Evolutionary conservation across 2,797 vertebrate genomes (phyloP).

Genomic region (Ctenopoma kingsleyae): DNA sequence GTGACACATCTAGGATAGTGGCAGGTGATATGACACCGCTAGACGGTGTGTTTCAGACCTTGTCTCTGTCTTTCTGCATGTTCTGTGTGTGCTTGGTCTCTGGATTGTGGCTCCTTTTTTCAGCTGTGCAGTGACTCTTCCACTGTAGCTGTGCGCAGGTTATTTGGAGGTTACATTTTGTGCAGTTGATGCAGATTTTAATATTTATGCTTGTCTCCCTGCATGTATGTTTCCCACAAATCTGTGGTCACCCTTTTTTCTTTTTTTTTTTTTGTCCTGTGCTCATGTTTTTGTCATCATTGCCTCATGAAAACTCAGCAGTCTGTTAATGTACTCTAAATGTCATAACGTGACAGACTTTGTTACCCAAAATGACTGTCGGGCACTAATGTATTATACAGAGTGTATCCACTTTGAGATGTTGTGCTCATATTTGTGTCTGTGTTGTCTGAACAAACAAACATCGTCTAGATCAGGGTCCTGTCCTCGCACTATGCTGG

Average conservation of each 20-base stretch:
- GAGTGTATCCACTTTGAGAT: slow-evolving; percentile 21
- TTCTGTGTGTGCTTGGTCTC: not conserved
- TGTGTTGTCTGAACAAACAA: slow-evolving; percentile 35
- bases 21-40: slow-evolving; percentile 13
- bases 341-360: slow-evolving; percentile 53
- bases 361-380: slow-evolving; percentile 53
- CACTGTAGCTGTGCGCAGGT: slow-evolving; percentile 34
- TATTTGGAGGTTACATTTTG: slow-evolving; percentile 47
- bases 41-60: slow-evolving; percentile 27
- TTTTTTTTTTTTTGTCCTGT: not conserved
- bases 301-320: slow-evolving; percentile 41
- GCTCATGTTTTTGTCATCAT: slow-evolving; percentile 39
- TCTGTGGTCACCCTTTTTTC: slow-evolving; percentile 1
- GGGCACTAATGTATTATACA: slow-evolving; percentile 40
- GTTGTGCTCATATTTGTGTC: slow-evolving; percentile 22
- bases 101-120: slow-evolving; percentile 9
- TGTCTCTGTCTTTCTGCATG: slow-evolving; percentile 5
- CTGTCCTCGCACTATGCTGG: slow-evolving; percentile 14
- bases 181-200: slow-evolving; percentile 23
- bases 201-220: slow-evolving; percentile 24
- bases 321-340: slow-evolving; percentile 59
- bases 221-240: slow-evolving; percentile 4
- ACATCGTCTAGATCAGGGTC: slow-evolving; percentile 28
- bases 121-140: slow-evolving; percentile 17
- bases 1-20: slow-evolving; percentile 1